Percentiles rank a stretch among this genome's conserved stretches.
Evolutionary conservation across 2,113 vertebrate genomes (phyloP).

Genomic region (Macroglossus sobrinus): DNA sequence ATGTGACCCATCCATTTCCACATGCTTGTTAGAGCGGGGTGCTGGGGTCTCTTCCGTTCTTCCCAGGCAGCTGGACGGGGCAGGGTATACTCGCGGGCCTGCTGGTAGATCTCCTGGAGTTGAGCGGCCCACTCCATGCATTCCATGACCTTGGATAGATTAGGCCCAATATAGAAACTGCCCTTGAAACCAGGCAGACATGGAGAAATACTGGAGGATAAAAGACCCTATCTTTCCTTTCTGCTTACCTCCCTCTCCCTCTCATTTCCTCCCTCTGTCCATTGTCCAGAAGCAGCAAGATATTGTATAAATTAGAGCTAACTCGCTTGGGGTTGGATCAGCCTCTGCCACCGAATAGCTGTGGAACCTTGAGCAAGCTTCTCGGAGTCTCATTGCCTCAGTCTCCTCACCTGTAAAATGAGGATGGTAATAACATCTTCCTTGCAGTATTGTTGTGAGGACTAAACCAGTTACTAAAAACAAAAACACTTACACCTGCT

Average conservation of each 20-base stretch:
- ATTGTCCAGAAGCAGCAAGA: neutral
- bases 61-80: neutral
- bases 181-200: neutral
- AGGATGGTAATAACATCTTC: neutral
- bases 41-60: neutral
- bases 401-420: neutral
- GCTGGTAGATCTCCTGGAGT: neutral
- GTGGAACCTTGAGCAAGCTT: neutral
- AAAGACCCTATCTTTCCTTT: neutral
- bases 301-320: neutral
- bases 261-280: neutral
- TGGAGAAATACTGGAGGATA: neutral
- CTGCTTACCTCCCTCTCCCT: neutral
- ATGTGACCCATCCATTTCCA: constrained; percentile 65
- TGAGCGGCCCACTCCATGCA: neutral
- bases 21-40: neutral
- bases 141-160: neutral
- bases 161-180: neutral
- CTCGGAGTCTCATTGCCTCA: neutral
- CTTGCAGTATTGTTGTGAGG: neutral
- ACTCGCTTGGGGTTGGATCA: neutral
- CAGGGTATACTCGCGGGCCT: too few species aligned
- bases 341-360: neutral
- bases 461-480: neutral
- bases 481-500: neutral